Percentiles rank a stretch among this genome's conserved stretches.
These are phyloP conservation scores for Pangasius larnaudii DNA, from an alignment of 2,797 vertebrate species.

Conservation along the genomic window DNA sequence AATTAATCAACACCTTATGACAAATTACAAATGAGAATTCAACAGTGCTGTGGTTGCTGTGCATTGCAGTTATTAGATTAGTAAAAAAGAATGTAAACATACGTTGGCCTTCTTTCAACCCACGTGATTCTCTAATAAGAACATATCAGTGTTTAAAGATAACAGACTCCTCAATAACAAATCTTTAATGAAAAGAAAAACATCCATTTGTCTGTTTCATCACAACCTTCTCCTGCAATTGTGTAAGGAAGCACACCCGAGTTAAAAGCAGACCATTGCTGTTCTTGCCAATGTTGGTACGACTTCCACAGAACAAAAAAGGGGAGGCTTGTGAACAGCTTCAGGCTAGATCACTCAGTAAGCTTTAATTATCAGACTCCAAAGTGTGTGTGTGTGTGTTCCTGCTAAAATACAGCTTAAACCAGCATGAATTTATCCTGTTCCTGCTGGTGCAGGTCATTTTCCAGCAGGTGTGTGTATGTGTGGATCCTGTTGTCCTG, in stretches of 20 bases:
- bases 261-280: background rate
- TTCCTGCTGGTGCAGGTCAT: background rate
- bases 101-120: too few relatives aligned
- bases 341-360: background rate
- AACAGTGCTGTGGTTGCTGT: too few relatives aligned
- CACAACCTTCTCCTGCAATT: background rate
- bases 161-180: background rate
- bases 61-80: too few relatives aligned
- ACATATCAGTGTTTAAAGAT: background rate
- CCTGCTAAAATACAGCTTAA: background rate
- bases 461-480: background rate
- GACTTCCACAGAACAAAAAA: background rate
- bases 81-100: too few relatives aligned
- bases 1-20: too few relatives aligned
- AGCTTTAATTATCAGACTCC: background rate
- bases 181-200: background rate
- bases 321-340: background rate
- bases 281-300: background rate
- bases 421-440: background rate
- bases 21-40: too few relatives aligned
- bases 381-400: background rate
- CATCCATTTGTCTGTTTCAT: background rate
- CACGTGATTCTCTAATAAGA: too few relatives aligned
- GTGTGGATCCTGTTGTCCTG: background rate
- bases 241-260: background rate